phyloP scores from a whole-genome alignment of 2,113 vertebrate species.

The Motacilla tschutschensis region DNA sequence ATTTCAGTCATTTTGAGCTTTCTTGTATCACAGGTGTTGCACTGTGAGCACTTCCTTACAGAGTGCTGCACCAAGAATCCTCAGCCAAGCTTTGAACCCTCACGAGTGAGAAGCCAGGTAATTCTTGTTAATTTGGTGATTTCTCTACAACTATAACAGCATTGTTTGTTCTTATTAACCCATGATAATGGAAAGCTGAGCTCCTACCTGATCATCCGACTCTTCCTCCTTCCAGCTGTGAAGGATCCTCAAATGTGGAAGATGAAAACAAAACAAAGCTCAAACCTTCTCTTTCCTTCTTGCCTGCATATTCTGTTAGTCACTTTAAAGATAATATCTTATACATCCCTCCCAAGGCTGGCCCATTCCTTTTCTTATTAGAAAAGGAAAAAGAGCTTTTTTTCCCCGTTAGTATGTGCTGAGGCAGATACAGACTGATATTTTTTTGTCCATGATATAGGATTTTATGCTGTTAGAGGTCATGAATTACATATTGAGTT shows the following conservation, averaged over 20 bases:
- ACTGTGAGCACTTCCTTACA: background rate
- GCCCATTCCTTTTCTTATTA: background rate
- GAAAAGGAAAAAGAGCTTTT: background rate
- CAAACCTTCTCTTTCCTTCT: background rate
- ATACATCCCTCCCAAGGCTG: background rate
- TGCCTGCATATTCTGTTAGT: background rate
- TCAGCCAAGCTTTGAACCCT: background rate
- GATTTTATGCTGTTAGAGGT: background rate
- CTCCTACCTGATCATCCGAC: background rate
- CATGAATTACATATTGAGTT: slow-evolving; percentile 26
- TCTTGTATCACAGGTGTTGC: background rate
- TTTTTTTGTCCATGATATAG: background rate
- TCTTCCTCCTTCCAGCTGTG: background rate
- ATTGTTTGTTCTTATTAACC: background rate
- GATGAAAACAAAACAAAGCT: background rate
- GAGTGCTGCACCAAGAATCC: background rate
- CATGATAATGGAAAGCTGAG: background rate
- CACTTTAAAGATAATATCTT: background rate
- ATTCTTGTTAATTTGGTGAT: background rate
- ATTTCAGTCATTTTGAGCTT: background rate
- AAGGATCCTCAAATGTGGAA: background rate
- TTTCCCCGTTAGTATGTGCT: background rate
- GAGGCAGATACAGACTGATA: background rate
- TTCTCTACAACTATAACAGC: background rate
- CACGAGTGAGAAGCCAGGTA: background rate